Conservation (phyloP, 1,140 invertebrate genomes). For the Zaprionus nigranus region DNA sequence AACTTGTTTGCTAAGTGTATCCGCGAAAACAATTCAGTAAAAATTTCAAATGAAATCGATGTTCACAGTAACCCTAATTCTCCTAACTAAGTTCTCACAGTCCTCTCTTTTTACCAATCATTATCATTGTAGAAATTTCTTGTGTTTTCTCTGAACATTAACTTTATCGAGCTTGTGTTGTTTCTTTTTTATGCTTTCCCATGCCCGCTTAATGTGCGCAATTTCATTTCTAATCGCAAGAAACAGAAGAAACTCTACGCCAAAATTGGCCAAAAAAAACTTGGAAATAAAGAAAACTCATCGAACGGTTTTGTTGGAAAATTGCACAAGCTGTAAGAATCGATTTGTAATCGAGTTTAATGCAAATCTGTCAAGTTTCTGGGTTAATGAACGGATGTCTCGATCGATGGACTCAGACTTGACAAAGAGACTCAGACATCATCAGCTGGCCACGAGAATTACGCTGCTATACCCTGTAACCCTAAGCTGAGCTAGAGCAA, state of each 20-base stretch:
- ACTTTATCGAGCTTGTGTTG: not conserved
- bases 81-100: not conserved
- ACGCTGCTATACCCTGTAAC: constrained; percentile 13
- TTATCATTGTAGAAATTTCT: not conserved
- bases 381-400: constrained; percentile 71
- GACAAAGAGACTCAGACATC: constrained; percentile 39
- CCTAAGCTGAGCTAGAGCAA: not conserved
- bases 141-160: not conserved
- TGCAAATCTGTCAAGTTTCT: constrained; percentile 53
- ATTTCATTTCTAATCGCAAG: not conserved
- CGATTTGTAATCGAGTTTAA: constrained; percentile 57
- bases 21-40: too few species aligned
- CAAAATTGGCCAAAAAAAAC: not conserved
- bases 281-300: constrained; percentile 1
- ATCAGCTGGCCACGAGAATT: constrained; percentile 43
- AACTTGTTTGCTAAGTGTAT: too few species aligned
- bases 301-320: constrained; percentile 16
- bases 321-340: constrained; percentile 35
- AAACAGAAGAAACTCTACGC: not conserved
- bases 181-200: not conserved
- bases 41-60: too few species aligned
- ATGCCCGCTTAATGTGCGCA: not conserved
- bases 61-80: too few species aligned
- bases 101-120: not conserved
- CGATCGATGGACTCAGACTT: constrained; percentile 26